Base-by-base conservation (phyloP, 2,113 vertebrate genomes). In the Ramphastos sulfuratus region DNA sequence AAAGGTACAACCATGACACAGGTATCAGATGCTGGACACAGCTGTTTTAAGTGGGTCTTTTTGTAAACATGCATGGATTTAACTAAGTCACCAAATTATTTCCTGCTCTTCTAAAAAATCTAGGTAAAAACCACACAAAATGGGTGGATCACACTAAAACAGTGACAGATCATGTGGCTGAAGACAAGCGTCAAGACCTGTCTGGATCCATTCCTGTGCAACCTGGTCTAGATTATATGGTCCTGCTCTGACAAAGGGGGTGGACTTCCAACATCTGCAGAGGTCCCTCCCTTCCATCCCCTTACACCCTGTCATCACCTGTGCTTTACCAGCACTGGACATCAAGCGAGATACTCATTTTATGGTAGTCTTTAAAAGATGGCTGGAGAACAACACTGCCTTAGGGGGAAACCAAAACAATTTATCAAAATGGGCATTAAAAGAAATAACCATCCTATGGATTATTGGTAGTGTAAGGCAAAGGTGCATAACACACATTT, bases 91-190 rank as follows among this genome's bases (percentile, higher is more conserved):
- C 60, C 16, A 85, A 48, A 60, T 44, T 0, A 27, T 39, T 66
- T 81, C 58, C 70, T 65, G 33, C 31, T 67, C 9, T 52, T 59
- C n/a, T 72, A 60, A 71, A 42, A 37, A 27, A 20, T 8, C 5
- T 18, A 78, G 9, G 71, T 59, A 12, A 69, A 72, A 74, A 9
- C 6, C 65, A n/a, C 11, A 90, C 20, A 48, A 28, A 82, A 30
- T 54, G 61, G 0, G 0, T 20, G 31, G 37, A 54, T 71, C 75
- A 82, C 33, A 39, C 31, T 19, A 27, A 60, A 92, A 82, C 0
- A 0, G 14, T 42, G 33, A 56, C 44, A 39, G 46, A 89, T 33
- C 31, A 60, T 21, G 31, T 83, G 70, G 31, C 58, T 83, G 39
- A 28, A 79, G 91, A 76, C 27, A 82, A 83, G 23, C 14, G 15